Evolutionary conservation across 2,113 vertebrate genomes (phyloP).

Genomic region (Rhinichthys klamathensis): DNA sequence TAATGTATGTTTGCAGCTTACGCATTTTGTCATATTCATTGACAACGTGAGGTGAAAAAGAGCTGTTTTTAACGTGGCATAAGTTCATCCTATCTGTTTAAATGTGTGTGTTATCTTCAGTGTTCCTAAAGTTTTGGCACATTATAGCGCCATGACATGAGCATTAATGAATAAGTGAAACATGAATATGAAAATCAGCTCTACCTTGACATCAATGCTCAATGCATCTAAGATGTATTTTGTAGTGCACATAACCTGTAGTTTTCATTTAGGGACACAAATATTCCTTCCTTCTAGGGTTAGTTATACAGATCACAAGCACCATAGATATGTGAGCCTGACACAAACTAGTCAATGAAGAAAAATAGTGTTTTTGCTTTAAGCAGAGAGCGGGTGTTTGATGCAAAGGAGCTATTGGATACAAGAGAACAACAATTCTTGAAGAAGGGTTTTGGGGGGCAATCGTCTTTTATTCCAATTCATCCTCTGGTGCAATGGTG

Average conservation of each 20-base stretch:
- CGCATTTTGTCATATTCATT: neutral
- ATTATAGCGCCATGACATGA: conserved; percentile 9
- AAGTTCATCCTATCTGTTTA: conserved; percentile 1
- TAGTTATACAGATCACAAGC: conserved; percentile 51
- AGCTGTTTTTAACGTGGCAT: conserved; percentile 23
- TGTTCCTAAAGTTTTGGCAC: conserved; percentile 2
- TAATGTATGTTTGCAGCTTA: neutral
- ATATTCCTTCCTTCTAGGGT: conserved; percentile 25
- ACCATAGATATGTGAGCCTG: conserved; percentile 60
- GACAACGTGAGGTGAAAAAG: neutral
- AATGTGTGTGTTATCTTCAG: neutral
- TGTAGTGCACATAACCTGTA: conserved; percentile 43
- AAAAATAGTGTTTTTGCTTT: conserved; percentile 65
- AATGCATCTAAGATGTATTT: conserved; percentile 25
- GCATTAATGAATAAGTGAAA: neutral
- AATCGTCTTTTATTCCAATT: conserved; percentile 67
- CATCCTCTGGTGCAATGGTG: conserved; percentile 71
- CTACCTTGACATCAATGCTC: conserved; percentile 33
- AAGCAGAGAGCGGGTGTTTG: conserved; percentile 71
- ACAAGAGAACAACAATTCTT: conserved; percentile 4
- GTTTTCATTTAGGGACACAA: conserved; percentile 11
- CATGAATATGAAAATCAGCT: neutral
- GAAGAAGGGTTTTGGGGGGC: neutral
- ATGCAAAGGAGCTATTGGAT: conserved; percentile 66
- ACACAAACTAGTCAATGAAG: conserved; percentile 43